phyloP scores from a whole-genome alignment of 2,113 vertebrate species.

The Petrocephalus microphthalmus region DNA sequence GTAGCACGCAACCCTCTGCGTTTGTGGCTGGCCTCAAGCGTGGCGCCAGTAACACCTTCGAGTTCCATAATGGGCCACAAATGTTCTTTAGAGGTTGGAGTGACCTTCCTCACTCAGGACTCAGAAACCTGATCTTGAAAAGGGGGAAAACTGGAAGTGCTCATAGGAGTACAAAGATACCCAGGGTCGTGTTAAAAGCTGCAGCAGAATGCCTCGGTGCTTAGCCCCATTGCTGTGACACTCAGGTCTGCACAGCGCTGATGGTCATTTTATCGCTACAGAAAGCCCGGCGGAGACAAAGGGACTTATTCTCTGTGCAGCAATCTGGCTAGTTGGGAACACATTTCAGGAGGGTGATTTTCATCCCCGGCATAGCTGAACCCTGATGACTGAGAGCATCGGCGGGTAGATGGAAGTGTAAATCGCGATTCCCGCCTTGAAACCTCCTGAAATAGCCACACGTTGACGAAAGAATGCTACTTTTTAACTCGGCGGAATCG shows the following conservation, averaged over 20 bases:
- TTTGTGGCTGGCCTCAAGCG: not conserved
- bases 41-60: not conserved
- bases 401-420: not conserved
- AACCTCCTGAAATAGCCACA: not conserved
- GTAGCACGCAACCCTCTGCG: not conserved
- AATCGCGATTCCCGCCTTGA: not conserved
- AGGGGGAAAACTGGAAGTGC: not conserved
- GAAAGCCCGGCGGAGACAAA: not conserved
- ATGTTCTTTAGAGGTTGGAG: not conserved
- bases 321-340: not conserved
- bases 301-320: not conserved
- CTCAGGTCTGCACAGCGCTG: not conserved
- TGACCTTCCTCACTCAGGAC: constrained; percentile 3
- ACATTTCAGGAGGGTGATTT: not conserved
- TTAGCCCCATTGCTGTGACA: not conserved
- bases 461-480: not conserved
- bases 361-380: not conserved
- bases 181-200: not conserved
- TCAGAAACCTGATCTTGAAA: not conserved
- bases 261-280: not conserved
- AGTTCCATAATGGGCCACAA: not conserved
- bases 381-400: not conserved
- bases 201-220: not conserved
- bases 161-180: not conserved
- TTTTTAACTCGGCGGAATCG: not conserved